Evolutionary conservation across 2,113 vertebrate species (phyloP).

Genomic region (Mobula hypostoma): DNA sequence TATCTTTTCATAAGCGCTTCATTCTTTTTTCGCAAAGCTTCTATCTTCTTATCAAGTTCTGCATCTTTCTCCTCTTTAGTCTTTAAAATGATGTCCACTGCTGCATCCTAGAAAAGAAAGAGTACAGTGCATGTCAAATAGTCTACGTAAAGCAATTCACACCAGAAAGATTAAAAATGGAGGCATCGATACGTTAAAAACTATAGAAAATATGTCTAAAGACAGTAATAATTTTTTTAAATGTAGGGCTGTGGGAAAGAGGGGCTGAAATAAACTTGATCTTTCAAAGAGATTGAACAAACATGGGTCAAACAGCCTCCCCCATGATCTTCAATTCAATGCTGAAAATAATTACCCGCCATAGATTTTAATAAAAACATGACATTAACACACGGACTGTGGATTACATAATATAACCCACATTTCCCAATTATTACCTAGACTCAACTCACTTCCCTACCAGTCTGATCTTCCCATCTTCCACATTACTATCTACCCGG

Average conservation of each 20-base stretch:
- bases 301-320: neutral
- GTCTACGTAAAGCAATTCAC: neutral
- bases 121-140: neutral
- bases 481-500: no score
- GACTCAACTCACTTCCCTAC: no score
- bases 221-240: neutral
- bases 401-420: neutral
- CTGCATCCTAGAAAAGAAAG: conserved; percentile 53
- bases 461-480: no score
- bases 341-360: neutral
- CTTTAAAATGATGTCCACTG: conserved; percentile 58
- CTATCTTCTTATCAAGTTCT: conserved; percentile 85
- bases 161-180: neutral
- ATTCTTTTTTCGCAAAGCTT: conserved; percentile 87
- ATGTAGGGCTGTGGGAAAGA: neutral
- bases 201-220: neutral
- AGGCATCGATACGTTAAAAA: neutral
- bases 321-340: neutral
- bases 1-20: conserved; percentile 84
- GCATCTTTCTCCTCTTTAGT: conserved; percentile 80
- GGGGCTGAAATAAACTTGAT: neutral
- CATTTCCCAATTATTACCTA: no score
- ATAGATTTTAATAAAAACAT: neutral
- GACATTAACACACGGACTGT: neutral
- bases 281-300: neutral